Percentiles rank a stretch among this genome's conserved stretches.
phyloP scores from a whole-genome alignment of 2,113 vertebrate species.

The Macrotis lagotis region DNA sequence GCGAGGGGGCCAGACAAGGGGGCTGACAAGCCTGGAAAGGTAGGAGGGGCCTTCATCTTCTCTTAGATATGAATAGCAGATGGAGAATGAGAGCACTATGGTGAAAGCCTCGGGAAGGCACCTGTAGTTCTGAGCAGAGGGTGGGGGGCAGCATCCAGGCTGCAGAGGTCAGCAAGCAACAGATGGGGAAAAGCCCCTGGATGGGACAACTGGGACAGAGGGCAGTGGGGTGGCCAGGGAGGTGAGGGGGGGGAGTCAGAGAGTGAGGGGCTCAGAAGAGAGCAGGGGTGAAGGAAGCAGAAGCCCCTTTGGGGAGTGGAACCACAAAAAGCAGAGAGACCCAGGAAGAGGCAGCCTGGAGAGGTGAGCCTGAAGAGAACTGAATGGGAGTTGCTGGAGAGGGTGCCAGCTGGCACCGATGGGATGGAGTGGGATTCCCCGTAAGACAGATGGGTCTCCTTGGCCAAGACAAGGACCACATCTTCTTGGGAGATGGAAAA shows the following conservation, averaged over 20 bases:
- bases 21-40: background rate
- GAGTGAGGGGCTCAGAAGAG: background rate
- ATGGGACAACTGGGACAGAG: too few relatives aligned
- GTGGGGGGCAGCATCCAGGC: fast-evolving
- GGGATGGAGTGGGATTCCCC: background rate
- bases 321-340: background rate
- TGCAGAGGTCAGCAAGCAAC: background rate
- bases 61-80: background rate
- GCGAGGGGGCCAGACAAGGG: background rate
- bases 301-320: too few relatives aligned
- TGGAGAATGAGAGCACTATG: background rate
- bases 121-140: too few relatives aligned
- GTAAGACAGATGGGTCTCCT: background rate
- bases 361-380: background rate
- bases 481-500: background rate
- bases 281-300: too few relatives aligned
- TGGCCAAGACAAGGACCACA: background rate
- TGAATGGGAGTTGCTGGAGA: too few relatives aligned
- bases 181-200: background rate
- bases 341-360: too few relatives aligned
- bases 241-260: background rate
- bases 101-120: background rate
- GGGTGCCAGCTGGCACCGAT: background rate
- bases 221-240: too few relatives aligned
- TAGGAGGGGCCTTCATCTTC: background rate